Base-by-base conservation (phyloP, 1,140 invertebrate species). In the Phymorhynchus buccinoides region DNA sequence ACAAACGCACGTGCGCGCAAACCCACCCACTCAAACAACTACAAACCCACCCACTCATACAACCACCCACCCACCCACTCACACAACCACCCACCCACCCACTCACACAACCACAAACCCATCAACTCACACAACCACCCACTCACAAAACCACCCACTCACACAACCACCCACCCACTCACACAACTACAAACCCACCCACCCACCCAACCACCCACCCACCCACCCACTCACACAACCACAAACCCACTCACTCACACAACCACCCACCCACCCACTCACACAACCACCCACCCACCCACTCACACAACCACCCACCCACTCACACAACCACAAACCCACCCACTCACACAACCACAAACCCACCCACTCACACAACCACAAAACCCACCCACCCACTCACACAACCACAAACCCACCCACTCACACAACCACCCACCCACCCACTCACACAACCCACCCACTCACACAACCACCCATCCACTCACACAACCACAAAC, bases 341-440 rank as follows among this genome's bases (percentile, higher is more conserved):
- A 52, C 48, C 9, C 48, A 52, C 48, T 12, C 48, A 66, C 62
- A 66, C 62, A 66, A 9, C 9, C 62, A 66, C 62, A 71, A 6
- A 71, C 68, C 32, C 30, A 71, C 68, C 32, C 18, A 71, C 68
- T 35, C 30, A 71, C 68, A 71, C 68, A 71, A n/a, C n/a, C n/a
- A n/a, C n/a, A n/a, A n/a, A n/a, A n/a, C n/a, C n/a, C 30, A 71
- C 68, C 4, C 16, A 71, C 68, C 3, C 30, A 71, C 68, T 6
- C 30, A 71, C 68, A 71, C 30, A 71, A n/a, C 32, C 30, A 71
- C 68, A 37, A 6, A 71, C 68, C 1, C 30, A 35, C 30, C 1
- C 18, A 37, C 30, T 35, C 30, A 35, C 35, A 37, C 18, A 71
- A n/a, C 35, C 48, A 52, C 48, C 9, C 62, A 66, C 62, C 9